Evolutionary conservation across 2,888 invertebrate species (phyloP), one percentile per base, ranked within the genome.

Genomic region (Lycia hirtaria): DNA sequence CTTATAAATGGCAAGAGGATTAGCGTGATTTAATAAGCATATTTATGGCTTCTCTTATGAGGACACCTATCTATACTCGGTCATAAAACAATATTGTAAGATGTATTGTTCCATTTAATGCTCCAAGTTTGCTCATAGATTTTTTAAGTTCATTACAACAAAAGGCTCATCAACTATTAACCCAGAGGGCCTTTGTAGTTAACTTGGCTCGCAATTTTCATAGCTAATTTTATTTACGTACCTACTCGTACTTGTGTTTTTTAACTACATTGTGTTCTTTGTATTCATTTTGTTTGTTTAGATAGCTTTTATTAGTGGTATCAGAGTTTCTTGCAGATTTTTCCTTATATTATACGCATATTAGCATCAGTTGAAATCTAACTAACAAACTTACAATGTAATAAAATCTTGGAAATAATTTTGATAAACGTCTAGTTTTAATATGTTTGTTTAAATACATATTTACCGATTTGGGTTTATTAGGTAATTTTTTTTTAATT

Each of bases 31-130:
- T 62, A 67, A 62, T 67, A 65, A 63, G 62, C 63, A 44, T 54
- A 45, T 67, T 78, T 76, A 75, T 58, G 62, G 62, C 63, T 63
- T 55, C 52, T 66, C 63, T 61, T 67, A 69, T 48, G 65, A 69
- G 60, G 64, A 67, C 66, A 68, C 49, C 40, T 43, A 38, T 44
- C 59, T 54, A 54, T 64, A 65, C 62, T 56, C 45, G 50, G 60
- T 55, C 63, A 60, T 68, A 62, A 64, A 75, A 79, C 71, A 71
- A 77, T 76, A 75, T 78, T 79, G 78, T 74, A 73, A 75, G 65
- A 65, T 63, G 71, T 69, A 75, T 75, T 76, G 74, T 76, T 70
- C 70, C 64, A 73, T 72, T 72, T 73, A 73, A 73, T 75, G 70
- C 65, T 62, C 30, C 12, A 12, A 63, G 69, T 75, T 69, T 69